Evolutionary conservation across 2,113 vertebrate species (phyloP).

Genomic region (Rattus norvegicus): DNA sequence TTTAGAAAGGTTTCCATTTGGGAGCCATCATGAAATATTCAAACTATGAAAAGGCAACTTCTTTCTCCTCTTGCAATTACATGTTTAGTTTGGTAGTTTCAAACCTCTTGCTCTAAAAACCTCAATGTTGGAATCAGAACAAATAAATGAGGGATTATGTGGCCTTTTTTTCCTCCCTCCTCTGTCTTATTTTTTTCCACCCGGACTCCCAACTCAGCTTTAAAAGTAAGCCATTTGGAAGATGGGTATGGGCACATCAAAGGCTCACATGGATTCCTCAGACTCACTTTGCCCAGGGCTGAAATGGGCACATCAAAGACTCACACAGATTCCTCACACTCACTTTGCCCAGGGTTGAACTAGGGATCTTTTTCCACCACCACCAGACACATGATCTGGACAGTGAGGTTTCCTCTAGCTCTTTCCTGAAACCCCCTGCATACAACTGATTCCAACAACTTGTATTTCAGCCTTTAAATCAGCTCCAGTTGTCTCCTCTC

Average conservation of each 20-base stretch:
- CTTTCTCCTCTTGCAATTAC: slow-evolving; percentile 37
- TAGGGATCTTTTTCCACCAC: background rate
- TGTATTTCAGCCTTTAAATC: background rate
- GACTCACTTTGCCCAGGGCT: background rate
- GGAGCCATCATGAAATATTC: slow-evolving; percentile 38
- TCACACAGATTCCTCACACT: background rate
- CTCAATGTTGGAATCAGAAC: slow-evolving; percentile 64
- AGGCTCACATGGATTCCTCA: slow-evolving; percentile 12
- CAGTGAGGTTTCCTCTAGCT: background rate
- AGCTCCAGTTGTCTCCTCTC: background rate
- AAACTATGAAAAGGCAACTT: background rate
- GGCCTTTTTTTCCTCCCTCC: slow-evolving; percentile 19
- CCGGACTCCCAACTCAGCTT: background rate
- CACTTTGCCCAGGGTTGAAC: background rate
- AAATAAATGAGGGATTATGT: slow-evolving; percentile 62
- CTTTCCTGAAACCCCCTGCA: background rate
- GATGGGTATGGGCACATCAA: slow-evolving; percentile 25
- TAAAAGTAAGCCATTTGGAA: slow-evolving; percentile 15
- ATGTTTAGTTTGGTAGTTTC: slow-evolving; percentile 56
- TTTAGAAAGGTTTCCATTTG: slow-evolving; percentile 27
- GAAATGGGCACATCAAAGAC: slow-evolving; percentile 1
- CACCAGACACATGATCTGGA: background rate
- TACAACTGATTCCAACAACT: background rate
- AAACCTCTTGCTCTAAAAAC: slow-evolving; percentile 29
- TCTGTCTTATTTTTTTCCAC: slow-evolving; percentile 32